A percentile compares a stretch with the other conserved stretches of the same genome.
Conservation (phyloP, 2,888 invertebrate species). For the Mesorhabditis spiculigera region DNA sequence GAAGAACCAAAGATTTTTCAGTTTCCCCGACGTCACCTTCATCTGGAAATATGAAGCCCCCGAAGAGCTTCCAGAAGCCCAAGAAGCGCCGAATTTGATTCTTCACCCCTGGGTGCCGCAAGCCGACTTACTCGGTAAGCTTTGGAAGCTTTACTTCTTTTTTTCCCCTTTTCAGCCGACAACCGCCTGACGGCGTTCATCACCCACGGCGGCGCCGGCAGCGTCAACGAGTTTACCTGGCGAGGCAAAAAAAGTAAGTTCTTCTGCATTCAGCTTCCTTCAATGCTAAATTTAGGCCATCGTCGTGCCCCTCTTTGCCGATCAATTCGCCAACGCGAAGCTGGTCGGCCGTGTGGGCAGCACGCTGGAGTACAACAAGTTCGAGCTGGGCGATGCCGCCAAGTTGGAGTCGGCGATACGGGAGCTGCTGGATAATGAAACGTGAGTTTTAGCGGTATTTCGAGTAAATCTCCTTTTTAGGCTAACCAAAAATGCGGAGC, state of each 20-base stretch:
- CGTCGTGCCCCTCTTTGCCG: not conserved
- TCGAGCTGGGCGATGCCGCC: not conserved
- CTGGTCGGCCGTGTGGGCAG: not conserved
- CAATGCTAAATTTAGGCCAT: not conserved
- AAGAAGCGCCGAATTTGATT: not conserved
- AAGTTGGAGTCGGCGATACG: too few relatives aligned
- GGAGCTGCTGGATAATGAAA: too few relatives aligned
- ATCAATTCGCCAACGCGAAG: slow-evolving; percentile 4
- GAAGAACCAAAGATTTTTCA: not conserved
- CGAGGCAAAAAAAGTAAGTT: not conserved
- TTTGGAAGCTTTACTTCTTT: too few relatives aligned
- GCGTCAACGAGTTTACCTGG: slow-evolving; percentile 4
- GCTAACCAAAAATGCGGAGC: too few relatives aligned
- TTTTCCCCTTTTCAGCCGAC: not conserved
- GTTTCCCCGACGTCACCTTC: slow-evolving; percentile 1
- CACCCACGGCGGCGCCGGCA: not conserved
- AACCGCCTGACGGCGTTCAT: not conserved
- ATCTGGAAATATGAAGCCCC: slow-evolving; percentile 3
- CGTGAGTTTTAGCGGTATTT: too few relatives aligned
- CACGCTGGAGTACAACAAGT: not conserved
- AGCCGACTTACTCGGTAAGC: not conserved
- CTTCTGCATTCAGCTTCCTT: too few relatives aligned
- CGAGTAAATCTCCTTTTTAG: too few relatives aligned
- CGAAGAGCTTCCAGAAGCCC: not conserved
- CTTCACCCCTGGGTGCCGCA: not conserved